phyloP scores from a whole-genome alignment of 53 echinoderm and acorn worm genomes.

The Crossaster papposus region DNA sequence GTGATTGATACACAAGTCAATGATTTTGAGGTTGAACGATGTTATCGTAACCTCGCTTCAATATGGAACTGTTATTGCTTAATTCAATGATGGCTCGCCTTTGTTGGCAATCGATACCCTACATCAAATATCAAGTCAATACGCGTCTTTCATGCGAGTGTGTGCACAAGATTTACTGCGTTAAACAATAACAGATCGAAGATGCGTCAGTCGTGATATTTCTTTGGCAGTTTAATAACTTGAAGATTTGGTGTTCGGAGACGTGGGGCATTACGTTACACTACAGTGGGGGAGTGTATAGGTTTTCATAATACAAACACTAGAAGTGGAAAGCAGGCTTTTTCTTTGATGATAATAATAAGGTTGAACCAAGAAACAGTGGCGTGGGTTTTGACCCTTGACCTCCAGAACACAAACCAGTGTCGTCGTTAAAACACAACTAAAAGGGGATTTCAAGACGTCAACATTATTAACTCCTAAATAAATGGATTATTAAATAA shows the following conservation, averaged over 20 bases:
- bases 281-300: too few species aligned
- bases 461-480: too few species aligned
- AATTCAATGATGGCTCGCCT: constrained; percentile 1
- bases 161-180: neutral
- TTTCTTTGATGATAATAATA: too few species aligned
- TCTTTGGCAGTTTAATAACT: neutral
- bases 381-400: too few species aligned
- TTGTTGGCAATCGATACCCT: neutral
- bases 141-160: neutral
- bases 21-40: neutral
- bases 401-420: too few species aligned
- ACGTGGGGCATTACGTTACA: too few species aligned
- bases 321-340: too few species aligned
- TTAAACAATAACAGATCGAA: neutral
- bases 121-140: neutral
- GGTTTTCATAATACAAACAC: too few species aligned
- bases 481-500: too few species aligned
- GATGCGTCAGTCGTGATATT: neutral
- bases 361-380: too few species aligned
- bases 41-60: neutral
- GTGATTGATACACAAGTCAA: neutral
- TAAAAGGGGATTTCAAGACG: too few species aligned
- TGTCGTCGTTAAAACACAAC: too few species aligned
- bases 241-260: neutral
- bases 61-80: neutral